Conservation (phyloP, 2,888 invertebrate species). For the Rapana venosa region DNA sequence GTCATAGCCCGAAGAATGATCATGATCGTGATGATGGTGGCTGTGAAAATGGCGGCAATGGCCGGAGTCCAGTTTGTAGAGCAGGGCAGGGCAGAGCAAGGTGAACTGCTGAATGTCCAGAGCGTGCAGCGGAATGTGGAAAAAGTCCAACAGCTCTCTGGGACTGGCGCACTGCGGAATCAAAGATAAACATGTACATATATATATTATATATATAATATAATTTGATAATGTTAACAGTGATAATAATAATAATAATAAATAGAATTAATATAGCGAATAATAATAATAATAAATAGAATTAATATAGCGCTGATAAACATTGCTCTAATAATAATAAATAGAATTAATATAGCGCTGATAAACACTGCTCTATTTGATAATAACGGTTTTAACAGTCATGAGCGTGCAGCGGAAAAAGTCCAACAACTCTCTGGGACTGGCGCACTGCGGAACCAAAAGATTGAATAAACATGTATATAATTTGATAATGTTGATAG, state of each 20-base stretch:
- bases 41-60: slow-evolving; percentile 50
- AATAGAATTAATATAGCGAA: too few relatives aligned
- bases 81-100: slow-evolving; percentile 75
- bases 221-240: not conserved
- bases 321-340: too few relatives aligned
- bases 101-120: slow-evolving; percentile 59
- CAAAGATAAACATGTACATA: too few relatives aligned
- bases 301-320: too few relatives aligned
- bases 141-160: slow-evolving; percentile 40
- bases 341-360: too few relatives aligned
- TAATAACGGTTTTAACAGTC: not conserved
- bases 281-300: too few relatives aligned
- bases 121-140: slow-evolving; percentile 42
- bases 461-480: too few relatives aligned
- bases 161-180: slow-evolving; percentile 42
- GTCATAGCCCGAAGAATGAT: not conserved
- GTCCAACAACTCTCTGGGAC: slow-evolving; percentile 40
- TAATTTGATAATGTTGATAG: not conserved
- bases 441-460: slow-evolving; percentile 36
- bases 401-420: slow-evolving; percentile 31
- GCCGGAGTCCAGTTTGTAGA: slow-evolving; percentile 72
- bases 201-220: too few relatives aligned
- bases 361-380: too few relatives aligned
- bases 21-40: not conserved
- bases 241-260: too few relatives aligned